These are phyloP conservation scores for Ceyx margarethae DNA, from an alignment of 2,113 vertebrate genomes.

Conservation along the genomic window DNA sequence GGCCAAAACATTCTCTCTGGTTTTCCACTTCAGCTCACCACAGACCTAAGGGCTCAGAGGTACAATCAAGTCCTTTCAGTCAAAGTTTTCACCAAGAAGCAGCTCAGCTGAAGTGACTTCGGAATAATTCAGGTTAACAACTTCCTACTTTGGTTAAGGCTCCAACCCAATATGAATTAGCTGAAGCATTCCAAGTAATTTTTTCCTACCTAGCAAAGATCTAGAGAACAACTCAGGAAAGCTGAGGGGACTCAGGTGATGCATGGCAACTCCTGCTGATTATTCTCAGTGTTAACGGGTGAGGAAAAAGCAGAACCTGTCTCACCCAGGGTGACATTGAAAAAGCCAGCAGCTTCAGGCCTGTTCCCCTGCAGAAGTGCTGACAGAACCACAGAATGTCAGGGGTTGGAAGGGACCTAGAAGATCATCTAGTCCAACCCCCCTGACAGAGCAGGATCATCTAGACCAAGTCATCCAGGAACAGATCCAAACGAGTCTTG, in stretches of 20 bases:
- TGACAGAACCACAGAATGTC: neutral
- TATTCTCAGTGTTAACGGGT: neutral
- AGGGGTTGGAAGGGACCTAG: no score
- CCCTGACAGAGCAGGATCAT: no score
- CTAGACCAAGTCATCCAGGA: no score
- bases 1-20: neutral
- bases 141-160: neutral
- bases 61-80: neutral
- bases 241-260: neutral
- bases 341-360: slow-evolving; percentile 1
- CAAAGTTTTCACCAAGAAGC: neutral
- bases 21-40: neutral
- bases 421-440: no score
- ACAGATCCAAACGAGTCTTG: no score
- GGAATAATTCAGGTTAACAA: neutral
- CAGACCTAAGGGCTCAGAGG: neutral
- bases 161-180: neutral
- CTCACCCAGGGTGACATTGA: neutral
- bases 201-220: neutral
- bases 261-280: neutral
- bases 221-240: neutral
- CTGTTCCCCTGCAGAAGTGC: slow-evolving; percentile 8
- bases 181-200: neutral
- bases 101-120: neutral
- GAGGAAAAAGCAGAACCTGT: no score